A percentile compares a stretch with the other conserved stretches of the same genome.
These are phyloP conservation scores for Luffia ferchaultella DNA, from an alignment of 2,888 invertebrate genomes.

Conservation along the genomic window DNA sequence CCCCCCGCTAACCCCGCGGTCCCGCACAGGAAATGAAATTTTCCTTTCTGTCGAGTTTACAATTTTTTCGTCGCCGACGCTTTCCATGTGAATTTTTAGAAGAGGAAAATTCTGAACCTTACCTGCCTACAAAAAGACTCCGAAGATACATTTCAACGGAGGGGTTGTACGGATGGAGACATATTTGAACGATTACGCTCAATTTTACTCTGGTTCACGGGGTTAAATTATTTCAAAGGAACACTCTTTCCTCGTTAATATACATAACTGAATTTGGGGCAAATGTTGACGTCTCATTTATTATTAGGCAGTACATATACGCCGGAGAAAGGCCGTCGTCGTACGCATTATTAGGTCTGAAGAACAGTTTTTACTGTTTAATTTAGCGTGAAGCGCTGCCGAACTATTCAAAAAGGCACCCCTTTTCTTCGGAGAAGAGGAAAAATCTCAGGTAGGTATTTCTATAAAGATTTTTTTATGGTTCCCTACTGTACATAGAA, in stretches of 20 bases:
- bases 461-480: too few relatives aligned
- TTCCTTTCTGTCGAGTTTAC: background rate
- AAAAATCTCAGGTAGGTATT: too few relatives aligned
- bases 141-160: background rate
- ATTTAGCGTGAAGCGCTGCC: background rate
- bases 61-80: background rate
- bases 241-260: too few relatives aligned
- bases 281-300: background rate
- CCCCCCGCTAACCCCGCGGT: background rate
- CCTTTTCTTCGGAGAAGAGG: background rate
- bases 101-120: background rate
- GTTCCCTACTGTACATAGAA: too few relatives aligned
- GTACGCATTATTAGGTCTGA: background rate
- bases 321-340: background rate
- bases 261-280: background rate
- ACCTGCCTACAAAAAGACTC: background rate
- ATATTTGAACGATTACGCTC: background rate
- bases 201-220: background rate
- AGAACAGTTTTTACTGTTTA: background rate
- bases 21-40: constrained; percentile 4
- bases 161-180: background rate
- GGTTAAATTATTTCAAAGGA: background rate
- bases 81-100: background rate
- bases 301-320: background rate
- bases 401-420: background rate